Evolutionary conservation across 2,888 invertebrate genomes (phyloP).

Genomic region (Nomada ruficornis): DNA sequence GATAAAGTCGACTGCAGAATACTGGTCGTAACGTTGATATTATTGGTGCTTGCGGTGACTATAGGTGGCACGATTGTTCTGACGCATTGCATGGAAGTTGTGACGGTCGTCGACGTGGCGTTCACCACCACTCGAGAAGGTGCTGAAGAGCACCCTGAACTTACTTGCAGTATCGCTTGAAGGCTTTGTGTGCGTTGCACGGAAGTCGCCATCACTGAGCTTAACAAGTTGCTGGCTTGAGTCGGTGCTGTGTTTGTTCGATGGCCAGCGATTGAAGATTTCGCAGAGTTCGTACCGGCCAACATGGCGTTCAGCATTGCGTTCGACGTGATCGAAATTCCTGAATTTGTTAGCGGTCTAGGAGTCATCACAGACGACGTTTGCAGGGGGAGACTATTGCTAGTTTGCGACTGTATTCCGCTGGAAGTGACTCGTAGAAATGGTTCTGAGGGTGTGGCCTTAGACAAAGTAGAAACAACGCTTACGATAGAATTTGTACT

Average conservation of each 20-base stretch:
- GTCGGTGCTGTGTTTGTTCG: constrained; percentile 78
- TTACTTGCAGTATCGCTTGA: constrained; percentile 79
- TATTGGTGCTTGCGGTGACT: constrained; percentile 69
- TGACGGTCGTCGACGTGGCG: constrained; percentile 67
- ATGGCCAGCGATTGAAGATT: constrained; percentile 78
- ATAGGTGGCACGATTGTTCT: constrained; percentile 77
- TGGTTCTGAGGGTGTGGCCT: constrained; percentile 82
- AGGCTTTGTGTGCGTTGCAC: constrained; percentile 78
- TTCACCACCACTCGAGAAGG: constrained; percentile 74
- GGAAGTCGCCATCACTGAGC: constrained; percentile 78
- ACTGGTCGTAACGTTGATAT: constrained; percentile 79
- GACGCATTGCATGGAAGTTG: constrained; percentile 75
- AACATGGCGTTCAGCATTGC: constrained; percentile 83
- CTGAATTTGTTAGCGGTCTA: constrained; percentile 65
- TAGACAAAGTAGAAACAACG: constrained; percentile 72
- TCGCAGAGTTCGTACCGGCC: constrained; percentile 79
- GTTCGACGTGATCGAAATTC: constrained; percentile 81
- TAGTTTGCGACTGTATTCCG: constrained; percentile 82
- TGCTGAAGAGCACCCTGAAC: constrained; percentile 66
- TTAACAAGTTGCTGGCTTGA: constrained; percentile 78
- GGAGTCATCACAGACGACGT: constrained; percentile 67
- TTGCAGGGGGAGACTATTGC: constrained; percentile 63
- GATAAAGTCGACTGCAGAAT: constrained; percentile 83
- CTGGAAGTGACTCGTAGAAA: constrained; percentile 77
- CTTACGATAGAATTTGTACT: constrained; percentile 78